Evolutionary conservation across 1,140 invertebrate species (phyloP).

Genomic region (Helicoverpa armigera): DNA sequence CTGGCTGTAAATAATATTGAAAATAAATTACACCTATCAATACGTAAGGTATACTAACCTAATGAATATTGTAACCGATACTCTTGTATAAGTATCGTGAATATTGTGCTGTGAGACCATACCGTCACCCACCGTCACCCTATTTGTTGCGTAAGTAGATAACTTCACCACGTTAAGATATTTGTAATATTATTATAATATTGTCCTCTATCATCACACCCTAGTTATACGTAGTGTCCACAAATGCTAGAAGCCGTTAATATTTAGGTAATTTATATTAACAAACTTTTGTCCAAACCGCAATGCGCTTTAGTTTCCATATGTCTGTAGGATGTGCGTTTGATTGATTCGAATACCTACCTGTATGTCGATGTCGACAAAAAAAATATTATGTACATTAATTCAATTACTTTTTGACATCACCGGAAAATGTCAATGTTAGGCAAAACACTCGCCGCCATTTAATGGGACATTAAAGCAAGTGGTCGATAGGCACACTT

Average conservation of each 20-base stretch:
- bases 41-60: conserved; percentile 55
- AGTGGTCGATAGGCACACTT: too few relatives aligned
- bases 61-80: conserved; percentile 40
- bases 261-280: conserved; percentile 40
- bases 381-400: not conserved
- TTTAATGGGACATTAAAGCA: too few relatives aligned
- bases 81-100: conserved; percentile 51
- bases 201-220: conserved; percentile 44
- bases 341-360: conserved; percentile 37
- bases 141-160: conserved; percentile 57
- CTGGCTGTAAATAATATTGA: conserved; percentile 58
- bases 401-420: not conserved
- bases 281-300: conserved; percentile 23
- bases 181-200: conserved; percentile 41
- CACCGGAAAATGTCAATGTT: not conserved
- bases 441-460: not conserved
- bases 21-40: conserved; percentile 56
- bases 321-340: conserved; percentile 18
- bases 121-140: conserved; percentile 58
- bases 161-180: conserved; percentile 45
- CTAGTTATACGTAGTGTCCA: conserved; percentile 40
- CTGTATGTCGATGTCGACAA: not conserved
- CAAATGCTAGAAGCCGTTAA: conserved; percentile 43
- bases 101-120: conserved; percentile 63
- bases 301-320: conserved; percentile 21